Base-by-base conservation (phyloP, 2,888 invertebrate species). In the Incurvaria masculella region DNA sequence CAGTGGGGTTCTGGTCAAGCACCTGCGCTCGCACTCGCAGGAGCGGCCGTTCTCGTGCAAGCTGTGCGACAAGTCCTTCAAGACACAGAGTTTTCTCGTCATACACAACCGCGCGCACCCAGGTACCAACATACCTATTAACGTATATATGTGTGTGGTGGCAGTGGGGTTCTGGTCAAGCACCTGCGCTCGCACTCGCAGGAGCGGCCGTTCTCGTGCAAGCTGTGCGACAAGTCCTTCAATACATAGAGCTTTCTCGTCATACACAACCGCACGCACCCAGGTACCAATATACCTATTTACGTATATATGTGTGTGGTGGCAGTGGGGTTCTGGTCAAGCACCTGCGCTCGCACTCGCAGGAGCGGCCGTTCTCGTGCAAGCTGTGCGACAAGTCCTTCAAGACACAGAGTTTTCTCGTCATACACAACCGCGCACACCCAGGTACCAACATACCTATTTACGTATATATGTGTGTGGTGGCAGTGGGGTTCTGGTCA, bases 321-420 rank as follows among this genome's bases (percentile, higher is more conserved):
- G 78, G 76, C 47, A 61, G 76, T 76, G 72, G 74, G 6, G 78
- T 76, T 47, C 39, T 55, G 26, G 52, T 53, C 39, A 55, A 55
- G 41, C 79, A 79, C 53, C 75, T 76, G 78, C 61, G 70, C 2
- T 75, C 78, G 49, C 94, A 95, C 71, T 92, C 92, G 0, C 82
- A 87, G 5, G 90, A 91, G 60, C 93, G 92, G 63, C 93, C 93
- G 0, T 91, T 90, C 72, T 86, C 88, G 56, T 94, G 93, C 61
- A 83, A 84, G 55, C 86, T 86, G 21, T 94, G 94, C 62, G 89
- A 89, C 41, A 94, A 94, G 64, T 88, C 89, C 2, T 94, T 33
- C 33, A 33, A 33, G 33, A 33, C 33, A 4, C 33, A 33, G 33
- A 33, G 33, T n/a, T 33, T 48, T 46, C 44, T 53, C 17, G 50